These are phyloP conservation scores for Macroteleia sp. DNA, from an alignment of 2,888 invertebrate genomes.

Conservation along the genomic window DNA sequence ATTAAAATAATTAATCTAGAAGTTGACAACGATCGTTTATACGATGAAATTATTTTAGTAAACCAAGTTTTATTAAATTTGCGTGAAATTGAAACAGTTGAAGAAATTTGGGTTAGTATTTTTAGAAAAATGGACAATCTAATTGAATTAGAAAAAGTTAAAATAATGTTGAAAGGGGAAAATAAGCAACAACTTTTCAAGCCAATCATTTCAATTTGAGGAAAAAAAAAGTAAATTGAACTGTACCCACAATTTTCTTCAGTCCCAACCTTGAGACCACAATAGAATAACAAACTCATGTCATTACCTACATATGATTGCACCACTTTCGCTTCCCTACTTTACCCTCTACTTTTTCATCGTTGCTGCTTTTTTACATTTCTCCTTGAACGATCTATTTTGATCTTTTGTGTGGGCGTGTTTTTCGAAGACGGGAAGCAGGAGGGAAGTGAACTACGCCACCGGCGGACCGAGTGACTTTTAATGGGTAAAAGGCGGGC, in stretches of 20 bases:
- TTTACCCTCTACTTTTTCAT: slow-evolving; percentile 20
- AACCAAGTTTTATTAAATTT: too few species aligned
- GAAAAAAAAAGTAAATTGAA: too few species aligned
- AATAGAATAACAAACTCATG: slow-evolving; percentile 23
- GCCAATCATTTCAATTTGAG: too few species aligned
- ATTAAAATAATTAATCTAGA: too few species aligned
- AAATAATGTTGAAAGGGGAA: too few species aligned
- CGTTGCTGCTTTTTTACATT: slow-evolving; percentile 26
- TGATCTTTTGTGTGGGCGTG: slow-evolving; percentile 70
- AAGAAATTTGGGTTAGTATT: too few species aligned
- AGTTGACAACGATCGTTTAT: too few species aligned
- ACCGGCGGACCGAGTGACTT: slow-evolving; percentile 72
- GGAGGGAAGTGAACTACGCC: slow-evolving; percentile 68
- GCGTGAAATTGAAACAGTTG: too few species aligned
- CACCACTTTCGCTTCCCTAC: slow-evolving; percentile 3
- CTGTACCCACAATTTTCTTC: slow-evolving; percentile 3
- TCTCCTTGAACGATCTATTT: slow-evolving; percentile 35
- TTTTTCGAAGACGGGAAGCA: slow-evolving; percentile 69
- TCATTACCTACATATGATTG: slow-evolving; percentile 28
- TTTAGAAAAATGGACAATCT: too few species aligned
- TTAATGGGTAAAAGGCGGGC: slow-evolving; percentile 75
- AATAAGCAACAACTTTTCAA: too few species aligned
- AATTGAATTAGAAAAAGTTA: background rate
- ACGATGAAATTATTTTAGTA: too few species aligned
- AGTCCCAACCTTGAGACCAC: slow-evolving; percentile 27